Conservation (phyloP, 1,140 invertebrate species). For the Paramacrobiotus metropolitanus region DNA sequence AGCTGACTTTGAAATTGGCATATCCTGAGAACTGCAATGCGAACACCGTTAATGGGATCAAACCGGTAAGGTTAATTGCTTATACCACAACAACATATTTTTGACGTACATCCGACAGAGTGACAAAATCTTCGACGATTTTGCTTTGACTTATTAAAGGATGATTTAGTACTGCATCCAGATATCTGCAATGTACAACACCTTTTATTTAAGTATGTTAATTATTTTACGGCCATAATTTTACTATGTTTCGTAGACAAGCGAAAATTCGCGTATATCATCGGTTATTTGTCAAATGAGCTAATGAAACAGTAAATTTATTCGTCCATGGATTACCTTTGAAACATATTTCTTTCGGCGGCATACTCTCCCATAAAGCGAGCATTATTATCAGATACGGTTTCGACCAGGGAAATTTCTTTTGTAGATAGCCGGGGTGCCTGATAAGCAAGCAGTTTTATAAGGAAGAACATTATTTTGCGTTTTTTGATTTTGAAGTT, state of each 20-base stretch:
- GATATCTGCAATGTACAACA: background rate
- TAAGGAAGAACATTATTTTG: too few species aligned
- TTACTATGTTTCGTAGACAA: too few species aligned
- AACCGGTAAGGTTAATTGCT: background rate
- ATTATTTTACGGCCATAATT: too few species aligned
- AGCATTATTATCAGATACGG: background rate
- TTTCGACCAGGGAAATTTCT: background rate
- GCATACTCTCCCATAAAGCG: conserved; percentile 3
- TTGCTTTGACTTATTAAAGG: background rate
- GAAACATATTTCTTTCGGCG: background rate
- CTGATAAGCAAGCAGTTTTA: too few species aligned
- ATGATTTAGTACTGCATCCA: background rate
- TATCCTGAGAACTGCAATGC: background rate
- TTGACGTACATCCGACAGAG: background rate
- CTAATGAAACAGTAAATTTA: too few species aligned
- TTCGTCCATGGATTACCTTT: background rate
- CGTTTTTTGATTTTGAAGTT: too few species aligned
- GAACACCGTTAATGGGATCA: background rate
- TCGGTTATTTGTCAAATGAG: too few species aligned
- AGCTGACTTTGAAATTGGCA: background rate
- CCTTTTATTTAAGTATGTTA: background rate
- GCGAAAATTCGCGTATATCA: too few species aligned
- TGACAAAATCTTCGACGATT: background rate
- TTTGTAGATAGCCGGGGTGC: background rate
- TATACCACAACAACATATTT: background rate